phyloP scores from a whole-genome alignment of 2,113 vertebrate species.

The Talpa occidentalis region DNA sequence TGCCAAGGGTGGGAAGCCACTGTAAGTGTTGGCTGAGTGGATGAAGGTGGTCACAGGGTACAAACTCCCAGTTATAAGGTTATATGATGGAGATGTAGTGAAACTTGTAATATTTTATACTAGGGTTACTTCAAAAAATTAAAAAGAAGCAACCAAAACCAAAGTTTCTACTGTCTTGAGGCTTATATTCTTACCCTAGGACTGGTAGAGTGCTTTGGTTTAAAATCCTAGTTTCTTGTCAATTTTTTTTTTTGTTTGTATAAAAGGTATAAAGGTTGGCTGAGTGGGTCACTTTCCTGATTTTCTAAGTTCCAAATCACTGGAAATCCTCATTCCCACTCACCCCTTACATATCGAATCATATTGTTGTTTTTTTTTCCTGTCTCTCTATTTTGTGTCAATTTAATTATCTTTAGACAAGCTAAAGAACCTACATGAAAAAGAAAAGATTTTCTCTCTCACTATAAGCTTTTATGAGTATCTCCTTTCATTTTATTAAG shows the following conservation, averaged over 20 bases:
- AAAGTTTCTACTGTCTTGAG: not conserved
- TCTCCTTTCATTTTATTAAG: not conserved
- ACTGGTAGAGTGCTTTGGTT: not conserved
- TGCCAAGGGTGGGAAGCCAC: too few species aligned
- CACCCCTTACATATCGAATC: not conserved
- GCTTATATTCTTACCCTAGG: not conserved
- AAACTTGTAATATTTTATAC: not conserved
- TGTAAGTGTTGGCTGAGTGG: not conserved
- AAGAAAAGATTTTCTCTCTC: not conserved
- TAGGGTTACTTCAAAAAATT: not conserved
- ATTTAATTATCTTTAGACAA: not conserved
- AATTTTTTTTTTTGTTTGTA: too few species aligned
- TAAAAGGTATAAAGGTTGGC: not conserved
- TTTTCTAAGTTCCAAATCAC: not conserved
- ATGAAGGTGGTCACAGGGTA: not conserved
- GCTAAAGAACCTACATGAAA: not conserved
- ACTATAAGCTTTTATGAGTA: not conserved
- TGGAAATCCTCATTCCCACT: too few species aligned
- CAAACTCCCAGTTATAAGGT: not conserved
- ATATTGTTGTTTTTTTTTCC: not conserved
- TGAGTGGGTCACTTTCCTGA: not conserved
- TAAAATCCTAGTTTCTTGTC: not conserved
- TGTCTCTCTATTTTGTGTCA: not conserved
- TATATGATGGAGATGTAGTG: not conserved
- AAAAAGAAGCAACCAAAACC: not conserved